Base-by-base conservation (phyloP, 2,797 vertebrate genomes). In the Arrhamphus sclerolepis region DNA sequence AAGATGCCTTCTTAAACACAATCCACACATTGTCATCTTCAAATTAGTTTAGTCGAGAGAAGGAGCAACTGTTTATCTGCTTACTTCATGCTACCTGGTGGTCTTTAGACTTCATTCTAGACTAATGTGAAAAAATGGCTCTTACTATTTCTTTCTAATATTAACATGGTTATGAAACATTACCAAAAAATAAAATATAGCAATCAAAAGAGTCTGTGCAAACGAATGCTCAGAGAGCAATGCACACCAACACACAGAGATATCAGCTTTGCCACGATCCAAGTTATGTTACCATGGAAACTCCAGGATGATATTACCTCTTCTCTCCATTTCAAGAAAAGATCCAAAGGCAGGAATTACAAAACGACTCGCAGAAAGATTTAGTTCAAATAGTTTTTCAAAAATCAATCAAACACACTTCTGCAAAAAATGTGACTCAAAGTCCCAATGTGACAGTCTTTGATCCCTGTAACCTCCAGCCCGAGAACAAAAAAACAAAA, bases 231-330 rank as follows among this genome's bases (percentile, higher is more conserved):
- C 3, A 60, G 5, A 31, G 5, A 21, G 1, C 39, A 44, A 43
- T n/a, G 44, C 19, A 67, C 49, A 61, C 34, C 26, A 2, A 60
- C 20, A 58, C 13, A 44, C 10, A 60, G 54, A 55, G 6, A 70
- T 26, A 61, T 54, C 68, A 62, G 64, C 54, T 68, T 48, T 41
- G 56, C 56, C 48, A 17, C 60, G 77, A 42, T 70, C 72, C 62
- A 79, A 68, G 59, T 61, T 34, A 66, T 1, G 85, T 89, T 88
- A 64, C 82, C 75, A 89, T 89, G 81, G 89, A 77, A 89, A 91
- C 88, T 49, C 60, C 61, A 73, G 78, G 57, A 57, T 5, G 42
- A 81, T 53, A 61, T 46, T 65, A 31, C 53, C 46, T 70, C 63
- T 46, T 56, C 51, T 67, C 68, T 78, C 57, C 28, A 61, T 69